Percentiles rank a stretch among this genome's conserved stretches.
These are phyloP conservation scores for Acromyrmex heyeri DNA, from an alignment of 1,140 invertebrate genomes.

Conservation along the genomic window DNA sequence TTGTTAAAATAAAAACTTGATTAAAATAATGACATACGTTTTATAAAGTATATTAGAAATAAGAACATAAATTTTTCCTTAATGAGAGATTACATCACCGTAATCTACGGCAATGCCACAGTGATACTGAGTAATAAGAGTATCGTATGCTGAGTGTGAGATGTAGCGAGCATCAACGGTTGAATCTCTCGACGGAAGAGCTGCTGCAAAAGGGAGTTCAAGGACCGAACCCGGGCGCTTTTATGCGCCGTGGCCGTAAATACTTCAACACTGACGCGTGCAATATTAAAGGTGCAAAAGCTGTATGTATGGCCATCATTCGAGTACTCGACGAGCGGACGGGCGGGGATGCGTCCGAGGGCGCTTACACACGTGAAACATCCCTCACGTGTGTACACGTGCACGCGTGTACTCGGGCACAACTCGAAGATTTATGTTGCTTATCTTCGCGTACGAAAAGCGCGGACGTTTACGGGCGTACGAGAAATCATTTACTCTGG, in stretches of 20 bases:
- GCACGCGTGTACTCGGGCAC: constrained; percentile 64
- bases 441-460: constrained; percentile 71
- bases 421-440: constrained; percentile 80
- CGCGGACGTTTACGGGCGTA: constrained; percentile 67
- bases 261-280: constrained; percentile 83
- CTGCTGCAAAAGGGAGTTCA: constrained; percentile 67
- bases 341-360: constrained; percentile 61
- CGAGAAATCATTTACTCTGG: constrained; percentile 72
- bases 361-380: constrained; percentile 30
- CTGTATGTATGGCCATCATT: constrained; percentile 80
- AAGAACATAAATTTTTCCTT: constrained; percentile 5
- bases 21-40: background rate
- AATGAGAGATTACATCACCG: background rate
- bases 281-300: constrained; percentile 84
- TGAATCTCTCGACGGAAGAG: constrained; percentile 71
- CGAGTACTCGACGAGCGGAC: constrained; percentile 75
- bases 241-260: constrained; percentile 80
- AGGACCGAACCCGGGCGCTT: constrained; percentile 68
- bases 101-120: constrained; percentile 41
- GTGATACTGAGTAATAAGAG: constrained; percentile 51
- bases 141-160: constrained; percentile 60
- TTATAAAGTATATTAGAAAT: background rate
- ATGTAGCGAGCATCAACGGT: constrained; percentile 53
- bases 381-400: constrained; percentile 62
- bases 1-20: background rate